Percentiles rank a stretch among this genome's conserved stretches.
Evolutionary conservation across 2,113 vertebrate species (phyloP).

Genomic region (Anthoscopus minutus): DNA sequence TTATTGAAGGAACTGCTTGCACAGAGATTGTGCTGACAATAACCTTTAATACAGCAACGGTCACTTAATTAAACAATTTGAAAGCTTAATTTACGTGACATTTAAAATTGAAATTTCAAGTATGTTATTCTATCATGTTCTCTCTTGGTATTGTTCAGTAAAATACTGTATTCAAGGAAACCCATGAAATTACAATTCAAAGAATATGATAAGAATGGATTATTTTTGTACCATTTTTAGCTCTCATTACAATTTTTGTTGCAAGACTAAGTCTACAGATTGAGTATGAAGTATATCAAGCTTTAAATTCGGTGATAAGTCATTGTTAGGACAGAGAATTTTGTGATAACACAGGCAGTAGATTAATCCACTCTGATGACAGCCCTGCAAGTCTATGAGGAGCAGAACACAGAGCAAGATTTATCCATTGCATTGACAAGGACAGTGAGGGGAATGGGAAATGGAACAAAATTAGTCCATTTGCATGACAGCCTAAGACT

Average conservation of each 20-base stretch:
- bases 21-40: background rate
- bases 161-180: conserved; percentile 4
- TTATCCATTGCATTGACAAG: conserved; percentile 65
- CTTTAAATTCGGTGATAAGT: conserved; percentile 60
- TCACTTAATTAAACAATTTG: conserved; percentile 37
- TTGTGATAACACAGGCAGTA: conserved; percentile 61
- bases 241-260: conserved; percentile 56
- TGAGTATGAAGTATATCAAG: conserved; percentile 25
- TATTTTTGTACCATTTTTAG: conserved; percentile 46
- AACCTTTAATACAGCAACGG: background rate
- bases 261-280: conserved; percentile 33
- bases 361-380: conserved; percentile 68
- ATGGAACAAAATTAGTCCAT: conserved; percentile 72
- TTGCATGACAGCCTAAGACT: conserved; percentile 73
- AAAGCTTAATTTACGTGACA: conserved; percentile 11
- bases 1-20: background rate
- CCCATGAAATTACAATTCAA: conserved; percentile 50
- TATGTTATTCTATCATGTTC: background rate
- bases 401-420: conserved; percentile 46
- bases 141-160: background rate
- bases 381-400: conserved; percentile 55
- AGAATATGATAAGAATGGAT: conserved; percentile 51
- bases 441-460: conserved; percentile 57
- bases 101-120: conserved; percentile 36
- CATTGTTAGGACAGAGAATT: conserved; percentile 59